Evolutionary conservation across 1,140 invertebrate species (phyloP).

Genomic region (Meloidogyne chitwoodi): DNA sequence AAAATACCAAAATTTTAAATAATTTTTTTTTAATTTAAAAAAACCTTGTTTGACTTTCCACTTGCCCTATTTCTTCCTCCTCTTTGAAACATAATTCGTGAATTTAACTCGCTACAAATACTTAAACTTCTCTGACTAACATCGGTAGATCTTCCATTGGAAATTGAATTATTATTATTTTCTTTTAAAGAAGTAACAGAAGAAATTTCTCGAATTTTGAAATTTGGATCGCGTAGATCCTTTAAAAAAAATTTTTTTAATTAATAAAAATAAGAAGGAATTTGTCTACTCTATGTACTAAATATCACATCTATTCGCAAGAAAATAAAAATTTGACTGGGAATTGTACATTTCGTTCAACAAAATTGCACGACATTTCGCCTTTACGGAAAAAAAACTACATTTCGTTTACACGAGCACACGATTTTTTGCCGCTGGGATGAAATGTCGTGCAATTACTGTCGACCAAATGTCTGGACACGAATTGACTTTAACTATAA

Average conservation of each 20-base stretch:
- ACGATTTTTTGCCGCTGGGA: too few relatives aligned
- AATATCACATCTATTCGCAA: too few relatives aligned
- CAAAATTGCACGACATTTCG: too few relatives aligned
- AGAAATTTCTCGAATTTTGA: neutral
- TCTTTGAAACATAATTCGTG: constrained; percentile 23
- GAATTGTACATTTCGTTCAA: too few relatives aligned
- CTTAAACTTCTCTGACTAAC: constrained; percentile 14
- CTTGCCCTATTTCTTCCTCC: constrained; percentile 18
- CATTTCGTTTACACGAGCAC: too few relatives aligned
- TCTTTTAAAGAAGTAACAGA: neutral
- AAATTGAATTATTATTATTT: constrained; percentile 1
- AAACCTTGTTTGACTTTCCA: constrained; percentile 21
- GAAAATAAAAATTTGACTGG: too few relatives aligned
- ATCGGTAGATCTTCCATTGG: neutral
- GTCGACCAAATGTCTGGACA: too few relatives aligned
- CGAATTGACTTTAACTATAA: too few relatives aligned
- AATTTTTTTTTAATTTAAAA: neutral
- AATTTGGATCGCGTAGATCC: neutral
- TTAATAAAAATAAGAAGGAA: too few relatives aligned
- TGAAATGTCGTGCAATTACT: too few relatives aligned
- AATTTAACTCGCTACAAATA: constrained; percentile 29
- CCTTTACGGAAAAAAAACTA: too few relatives aligned
- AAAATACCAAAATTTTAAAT: neutral
- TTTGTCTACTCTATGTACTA: too few relatives aligned
- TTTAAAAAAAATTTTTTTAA: neutral